Percentiles rank a stretch among this genome's conserved stretches.
Conservation (phyloP, 1,140 invertebrate genomes). For the Bombus confusus region DNA sequence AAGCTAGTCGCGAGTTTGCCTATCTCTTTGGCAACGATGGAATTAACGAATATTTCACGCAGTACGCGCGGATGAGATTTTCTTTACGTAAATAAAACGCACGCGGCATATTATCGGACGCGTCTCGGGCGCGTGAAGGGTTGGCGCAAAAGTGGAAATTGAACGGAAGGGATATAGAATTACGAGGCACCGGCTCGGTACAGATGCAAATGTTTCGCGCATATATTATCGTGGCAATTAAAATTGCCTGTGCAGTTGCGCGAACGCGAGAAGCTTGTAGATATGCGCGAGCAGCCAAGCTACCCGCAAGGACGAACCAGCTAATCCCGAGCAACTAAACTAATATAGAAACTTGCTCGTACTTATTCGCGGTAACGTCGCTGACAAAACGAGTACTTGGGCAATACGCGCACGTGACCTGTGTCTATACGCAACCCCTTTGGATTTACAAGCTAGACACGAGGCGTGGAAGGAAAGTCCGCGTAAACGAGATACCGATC, state of each 20-base stretch:
- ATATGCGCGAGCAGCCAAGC: constrained; percentile 15
- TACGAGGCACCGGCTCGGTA: not conserved
- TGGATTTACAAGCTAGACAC: not conserved
- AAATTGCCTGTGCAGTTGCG: constrained; percentile 17
- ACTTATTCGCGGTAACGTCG: constrained; percentile 20
- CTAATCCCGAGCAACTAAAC: constrained; percentile 29
- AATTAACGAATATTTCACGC: not conserved
- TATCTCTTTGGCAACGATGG: not conserved
- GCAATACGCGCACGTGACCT: constrained; percentile 4
- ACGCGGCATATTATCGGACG: not conserved
- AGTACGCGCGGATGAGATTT: too few relatives aligned
- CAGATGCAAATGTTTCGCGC: constrained; percentile 12
- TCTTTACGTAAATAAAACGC: not conserved
- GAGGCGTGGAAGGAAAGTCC: not conserved
- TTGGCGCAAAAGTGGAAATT: constrained; percentile 25
- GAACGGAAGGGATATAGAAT: constrained; percentile 12
- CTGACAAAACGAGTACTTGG: constrained; percentile 15
- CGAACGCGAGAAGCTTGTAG: constrained; percentile 20
- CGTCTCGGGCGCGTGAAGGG: constrained; percentile 9
- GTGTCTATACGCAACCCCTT: not conserved
- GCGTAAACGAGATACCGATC: not conserved
- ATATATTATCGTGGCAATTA: constrained; percentile 42
- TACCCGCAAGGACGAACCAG: constrained; percentile 13
- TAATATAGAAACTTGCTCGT: constrained; percentile 44
- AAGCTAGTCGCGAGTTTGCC: too few relatives aligned